A percentile compares a stretch with the other conserved stretches of the same genome.
Conservation (phyloP, 2,797 vertebrate species). For the Okamejei kenojei region DNA sequence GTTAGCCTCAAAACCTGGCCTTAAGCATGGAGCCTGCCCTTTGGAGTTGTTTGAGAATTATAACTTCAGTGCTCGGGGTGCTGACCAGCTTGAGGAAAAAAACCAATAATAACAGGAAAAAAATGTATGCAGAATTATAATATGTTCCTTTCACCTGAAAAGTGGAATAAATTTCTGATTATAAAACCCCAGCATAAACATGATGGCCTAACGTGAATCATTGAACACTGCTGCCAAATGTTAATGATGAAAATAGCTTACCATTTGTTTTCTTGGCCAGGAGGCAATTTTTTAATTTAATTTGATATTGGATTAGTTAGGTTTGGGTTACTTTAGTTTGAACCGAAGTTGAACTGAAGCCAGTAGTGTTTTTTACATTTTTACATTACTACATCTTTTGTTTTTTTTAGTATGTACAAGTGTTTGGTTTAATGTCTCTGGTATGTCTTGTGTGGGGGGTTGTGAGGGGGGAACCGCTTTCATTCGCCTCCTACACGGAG, state of each 20-base stretch:
- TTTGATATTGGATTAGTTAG: background rate
- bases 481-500: too few species aligned
- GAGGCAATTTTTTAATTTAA: background rate
- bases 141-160: background rate
- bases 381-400: too few species aligned
- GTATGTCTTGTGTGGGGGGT: too few species aligned
- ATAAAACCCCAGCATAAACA: background rate
- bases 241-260: background rate
- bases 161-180: background rate
- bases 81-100: background rate
- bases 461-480: too few species aligned
- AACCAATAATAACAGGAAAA: background rate
- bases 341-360: background rate
- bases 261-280: background rate
- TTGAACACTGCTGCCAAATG: background rate
- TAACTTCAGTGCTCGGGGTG: too few species aligned
- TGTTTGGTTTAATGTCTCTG: too few species aligned
- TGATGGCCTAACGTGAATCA: background rate
- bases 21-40: too few species aligned
- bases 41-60: too few species aligned
- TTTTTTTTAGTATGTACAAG: too few species aligned
- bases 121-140: background rate
- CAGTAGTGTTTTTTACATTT: too few species aligned
- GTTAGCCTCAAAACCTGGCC: too few species aligned
- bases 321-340: background rate